phyloP scores from a whole-genome alignment of 2,797 vertebrate genomes.

The Huso huso region DNA sequence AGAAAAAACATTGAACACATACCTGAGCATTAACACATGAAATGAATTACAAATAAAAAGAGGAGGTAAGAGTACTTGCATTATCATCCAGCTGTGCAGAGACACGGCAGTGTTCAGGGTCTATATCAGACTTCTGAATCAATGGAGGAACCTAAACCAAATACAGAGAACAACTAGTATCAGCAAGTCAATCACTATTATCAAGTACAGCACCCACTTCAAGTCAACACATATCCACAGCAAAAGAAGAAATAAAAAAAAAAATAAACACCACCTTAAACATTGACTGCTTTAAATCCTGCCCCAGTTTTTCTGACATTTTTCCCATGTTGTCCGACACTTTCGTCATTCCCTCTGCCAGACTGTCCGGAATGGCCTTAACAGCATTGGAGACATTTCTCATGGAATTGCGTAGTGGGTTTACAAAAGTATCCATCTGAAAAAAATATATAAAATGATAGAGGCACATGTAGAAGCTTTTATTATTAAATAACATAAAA shows the following conservation, averaged over 20 bases:
- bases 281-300: slow-evolving; percentile 94
- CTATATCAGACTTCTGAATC: slow-evolving; percentile 63
- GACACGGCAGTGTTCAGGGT: slow-evolving; percentile 65
- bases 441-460: slow-evolving; percentile 35
- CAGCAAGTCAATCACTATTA: slow-evolving; percentile 13
- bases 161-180: neutral
- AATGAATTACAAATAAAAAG: neutral
- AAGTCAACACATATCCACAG: neutral
- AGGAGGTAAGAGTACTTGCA: slow-evolving; percentile 42
- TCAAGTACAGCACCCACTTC: slow-evolving; percentile 17
- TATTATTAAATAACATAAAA: no score
- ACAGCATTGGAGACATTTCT: slow-evolving; percentile 95
- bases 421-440: slow-evolving; percentile 98
- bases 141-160: slow-evolving; percentile 58
- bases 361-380: slow-evolving; percentile 90
- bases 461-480: no score
- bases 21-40: neutral
- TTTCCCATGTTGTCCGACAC: slow-evolving; percentile 98
- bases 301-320: slow-evolving; percentile 92
- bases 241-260: no score
- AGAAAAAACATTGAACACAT: no score
- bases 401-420: slow-evolving; percentile 96
- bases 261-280: slow-evolving; percentile 68
- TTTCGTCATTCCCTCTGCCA: slow-evolving; percentile 96
- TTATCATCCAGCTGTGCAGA: slow-evolving; percentile 69